Conservation (phyloP, 2,113 vertebrate species). For the Natator depressus region DNA sequence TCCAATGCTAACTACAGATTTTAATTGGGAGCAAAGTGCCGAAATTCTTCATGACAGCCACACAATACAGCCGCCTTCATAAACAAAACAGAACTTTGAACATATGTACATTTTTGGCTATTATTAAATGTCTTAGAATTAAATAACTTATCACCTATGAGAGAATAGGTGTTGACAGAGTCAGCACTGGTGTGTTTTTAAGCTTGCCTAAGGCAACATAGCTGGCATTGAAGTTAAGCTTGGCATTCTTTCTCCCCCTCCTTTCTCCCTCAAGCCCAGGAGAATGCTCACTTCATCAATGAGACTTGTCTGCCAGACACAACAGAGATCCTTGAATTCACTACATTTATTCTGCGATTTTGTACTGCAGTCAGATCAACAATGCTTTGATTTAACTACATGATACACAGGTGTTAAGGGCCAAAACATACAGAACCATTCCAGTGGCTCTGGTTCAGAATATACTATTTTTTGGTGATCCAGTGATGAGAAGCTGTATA, state of each 20-base stretch:
- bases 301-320: conserved; percentile 42
- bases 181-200: conserved; percentile 46
- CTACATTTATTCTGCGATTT: conserved; percentile 38
- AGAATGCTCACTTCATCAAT: conserved; percentile 50
- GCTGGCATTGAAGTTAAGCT: conserved; percentile 38
- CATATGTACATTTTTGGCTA: conserved; percentile 29
- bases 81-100: conserved; percentile 44
- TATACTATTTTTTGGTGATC: conserved; percentile 1
- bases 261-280: conserved; percentile 10
- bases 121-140: conserved; percentile 17
- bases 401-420: background rate
- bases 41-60: background rate
- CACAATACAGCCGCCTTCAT: background rate
- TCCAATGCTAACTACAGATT: conserved; percentile 42
- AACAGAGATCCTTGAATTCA: conserved; percentile 20
- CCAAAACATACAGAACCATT: conserved; percentile 30
- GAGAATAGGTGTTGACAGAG: conserved; percentile 44
- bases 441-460: background rate
- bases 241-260: conserved; percentile 44
- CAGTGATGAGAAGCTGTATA: conserved; percentile 26
- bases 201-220: conserved; percentile 1
- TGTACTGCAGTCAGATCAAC: conserved; percentile 17
- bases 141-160: conserved; percentile 42
- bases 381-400: conserved; percentile 22
- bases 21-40: conserved; percentile 32